Conservation (phyloP, 2,113 vertebrate species). For the Podarcis raffonei region DNA sequence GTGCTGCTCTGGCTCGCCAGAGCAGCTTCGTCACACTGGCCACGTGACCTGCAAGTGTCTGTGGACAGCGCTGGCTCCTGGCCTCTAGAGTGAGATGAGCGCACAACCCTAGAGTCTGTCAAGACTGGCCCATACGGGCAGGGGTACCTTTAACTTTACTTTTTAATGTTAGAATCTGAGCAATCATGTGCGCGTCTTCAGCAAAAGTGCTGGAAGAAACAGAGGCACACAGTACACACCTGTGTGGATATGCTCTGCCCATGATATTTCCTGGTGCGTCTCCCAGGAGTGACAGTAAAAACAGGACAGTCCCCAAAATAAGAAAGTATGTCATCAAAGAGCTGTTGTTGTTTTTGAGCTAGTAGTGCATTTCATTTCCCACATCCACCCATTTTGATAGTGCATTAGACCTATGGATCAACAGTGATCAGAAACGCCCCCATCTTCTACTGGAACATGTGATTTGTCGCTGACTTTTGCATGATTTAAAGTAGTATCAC, state of each 20-base stretch:
- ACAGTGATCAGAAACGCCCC: neutral
- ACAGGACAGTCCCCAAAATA: neutral
- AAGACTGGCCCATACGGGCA: no score
- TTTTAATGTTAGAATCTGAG: neutral
- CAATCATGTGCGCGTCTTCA: neutral
- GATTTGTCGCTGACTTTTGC: neutral
- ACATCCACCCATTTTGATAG: neutral
- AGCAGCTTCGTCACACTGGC: no score
- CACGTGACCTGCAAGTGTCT: no score
- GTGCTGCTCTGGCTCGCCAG: no score
- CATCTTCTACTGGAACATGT: no score
- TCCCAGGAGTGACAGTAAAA: neutral
- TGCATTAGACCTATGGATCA: neutral
- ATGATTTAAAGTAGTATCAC: no score
- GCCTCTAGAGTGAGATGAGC: no score
- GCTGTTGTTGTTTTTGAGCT: neutral
- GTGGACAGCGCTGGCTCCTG: no score
- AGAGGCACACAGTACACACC: no score
- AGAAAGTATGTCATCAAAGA: neutral
- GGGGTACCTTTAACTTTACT: no score
- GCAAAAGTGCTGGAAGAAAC: neutral
- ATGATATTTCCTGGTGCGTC: neutral
- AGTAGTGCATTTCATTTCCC: neutral
- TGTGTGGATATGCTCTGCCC: neutral
- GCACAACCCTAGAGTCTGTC: no score